phyloP scores from a whole-genome alignment of 1,140 invertebrate species.

The Chlorops oryzae region DNA sequence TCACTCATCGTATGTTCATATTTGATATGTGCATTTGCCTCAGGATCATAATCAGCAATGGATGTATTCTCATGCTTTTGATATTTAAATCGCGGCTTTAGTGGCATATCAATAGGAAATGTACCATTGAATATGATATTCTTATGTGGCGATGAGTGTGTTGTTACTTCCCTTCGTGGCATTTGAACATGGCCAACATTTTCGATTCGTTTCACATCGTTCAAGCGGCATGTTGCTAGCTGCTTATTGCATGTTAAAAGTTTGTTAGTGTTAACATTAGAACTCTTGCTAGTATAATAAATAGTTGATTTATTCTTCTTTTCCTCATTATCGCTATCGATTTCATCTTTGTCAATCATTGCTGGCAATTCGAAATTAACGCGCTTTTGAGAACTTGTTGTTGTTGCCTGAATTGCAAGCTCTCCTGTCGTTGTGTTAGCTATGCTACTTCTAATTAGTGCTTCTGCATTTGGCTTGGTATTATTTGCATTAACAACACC shows the following conservation, averaged over 20 bases:
- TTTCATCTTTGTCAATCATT: conserved; percentile 27
- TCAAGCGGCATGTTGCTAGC: not conserved
- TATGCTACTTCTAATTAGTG: not conserved
- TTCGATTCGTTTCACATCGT: not conserved
- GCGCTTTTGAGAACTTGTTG: conserved; percentile 25
- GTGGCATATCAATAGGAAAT: conserved; percentile 68
- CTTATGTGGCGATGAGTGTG: not conserved
- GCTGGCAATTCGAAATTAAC: conserved; percentile 38
- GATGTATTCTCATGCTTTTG: conserved; percentile 12
- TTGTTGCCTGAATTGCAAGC: conserved; percentile 11
- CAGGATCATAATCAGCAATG: conserved; percentile 43
- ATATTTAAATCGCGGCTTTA: conserved; percentile 31
- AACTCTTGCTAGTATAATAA: too few species aligned
- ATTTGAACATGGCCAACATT: not conserved
- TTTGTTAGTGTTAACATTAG: too few species aligned
- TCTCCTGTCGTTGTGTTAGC: conserved; percentile 12
- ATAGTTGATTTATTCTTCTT: too few species aligned
- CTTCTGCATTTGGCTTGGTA: not conserved
- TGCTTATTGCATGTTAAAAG: not conserved
- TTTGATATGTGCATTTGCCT: conserved; percentile 37
- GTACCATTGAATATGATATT: conserved; percentile 68
- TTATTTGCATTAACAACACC: not conserved
- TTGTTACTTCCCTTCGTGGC: not conserved
- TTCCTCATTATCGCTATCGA: conserved; percentile 11
- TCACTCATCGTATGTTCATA: conserved; percentile 35